Base-by-base conservation (phyloP, 2,888 invertebrate species). In the Fabriciana adippe region DNA sequence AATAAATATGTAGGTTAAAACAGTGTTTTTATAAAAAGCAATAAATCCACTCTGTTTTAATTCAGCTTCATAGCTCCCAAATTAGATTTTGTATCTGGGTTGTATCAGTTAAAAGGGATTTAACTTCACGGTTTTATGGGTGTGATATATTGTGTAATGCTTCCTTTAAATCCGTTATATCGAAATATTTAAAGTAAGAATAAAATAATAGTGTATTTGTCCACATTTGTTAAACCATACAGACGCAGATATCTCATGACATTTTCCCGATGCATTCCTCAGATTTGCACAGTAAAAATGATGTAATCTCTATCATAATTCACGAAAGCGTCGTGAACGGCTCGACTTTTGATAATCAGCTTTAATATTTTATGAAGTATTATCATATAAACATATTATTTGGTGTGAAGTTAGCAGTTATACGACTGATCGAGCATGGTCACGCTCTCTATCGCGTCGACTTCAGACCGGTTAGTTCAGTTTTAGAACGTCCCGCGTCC, bases 401-500 rank as follows among this genome's bases (percentile, higher is more conserved):
- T 67, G 60, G 55, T 57, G 72, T 72, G 83, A 81, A 81, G 81
- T 79, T 64, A 72, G 82, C 59, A 62, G 68, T 79, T 74, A 74
- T 74, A 69, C 69, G 77, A 74, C 75, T 77, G 78, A 79, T 81
- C 79, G 77, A 76, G 78, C 74, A 74, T 72, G 77, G 76, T 76
- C 77, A 78, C 75, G 76, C 74, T 74, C 76, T 69, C 71, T 75
- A 78, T 80, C 85, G 85, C 82, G 82, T 82, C 82, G 75, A 82
- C 89, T 90, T 89, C 89, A 86, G 75, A 89, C 90, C 85, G 85
- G 92, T 92, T 86, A 79, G 92, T 80, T 89, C 89, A 91, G 91
- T 92, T 90, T 87, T 85, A 86, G 84, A 81, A 80, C 80, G 81
- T 79, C 78, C 80, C 81, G 90, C 86, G 87, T 85, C 76, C 79